Conservation (phyloP, 2,113 vertebrate genomes). For the Podiceps cristatus region DNA sequence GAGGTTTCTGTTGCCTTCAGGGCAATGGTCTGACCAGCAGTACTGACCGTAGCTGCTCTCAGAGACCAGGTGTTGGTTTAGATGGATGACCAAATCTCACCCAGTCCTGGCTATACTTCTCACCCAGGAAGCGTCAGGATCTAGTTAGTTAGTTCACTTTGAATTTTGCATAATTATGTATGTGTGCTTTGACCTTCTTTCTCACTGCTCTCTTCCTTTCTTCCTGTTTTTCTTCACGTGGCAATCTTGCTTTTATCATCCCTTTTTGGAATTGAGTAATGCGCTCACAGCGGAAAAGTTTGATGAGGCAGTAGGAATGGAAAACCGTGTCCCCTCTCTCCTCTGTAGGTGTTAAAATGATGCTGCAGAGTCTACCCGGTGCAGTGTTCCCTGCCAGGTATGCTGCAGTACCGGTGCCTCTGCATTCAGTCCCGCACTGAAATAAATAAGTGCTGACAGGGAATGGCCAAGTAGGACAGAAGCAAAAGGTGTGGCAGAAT, state of each 20-base stretch:
- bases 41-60: not conserved
- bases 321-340: not conserved
- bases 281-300: not conserved
- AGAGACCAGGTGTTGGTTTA: not conserved
- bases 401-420: slow-evolving; percentile 34
- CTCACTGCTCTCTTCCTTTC: not conserved
- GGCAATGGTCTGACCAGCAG: not conserved
- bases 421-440: not conserved
- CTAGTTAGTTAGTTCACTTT: not conserved
- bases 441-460: not conserved
- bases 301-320: slow-evolving; percentile 13
- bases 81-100: not conserved
- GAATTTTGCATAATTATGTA: not conserved
- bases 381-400: slow-evolving; percentile 4
- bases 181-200: not conserved
- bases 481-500: not conserved
- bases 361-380: not conserved
- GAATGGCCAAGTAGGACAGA: not conserved
- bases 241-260: not conserved
- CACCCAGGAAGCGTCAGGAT: not conserved
- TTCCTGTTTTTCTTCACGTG: not conserved
- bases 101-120: not conserved
- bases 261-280: not conserved
- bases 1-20: not conserved
- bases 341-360: not conserved